Conservation (phyloP, 2,888 invertebrate species). For the Neoaliturus tenellus region DNA sequence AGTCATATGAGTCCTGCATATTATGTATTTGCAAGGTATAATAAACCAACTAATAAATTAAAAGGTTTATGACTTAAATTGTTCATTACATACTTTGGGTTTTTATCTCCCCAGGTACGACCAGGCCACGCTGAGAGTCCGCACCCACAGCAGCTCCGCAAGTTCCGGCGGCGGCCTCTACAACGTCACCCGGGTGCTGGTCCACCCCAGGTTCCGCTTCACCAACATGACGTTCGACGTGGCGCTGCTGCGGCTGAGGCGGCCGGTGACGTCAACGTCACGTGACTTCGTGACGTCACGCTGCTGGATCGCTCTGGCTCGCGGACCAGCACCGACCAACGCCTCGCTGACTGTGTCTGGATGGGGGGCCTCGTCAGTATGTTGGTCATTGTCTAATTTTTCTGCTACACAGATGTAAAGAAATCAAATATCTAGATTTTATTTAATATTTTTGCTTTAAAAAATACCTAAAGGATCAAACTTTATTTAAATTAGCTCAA, state of each 20-base stretch:
- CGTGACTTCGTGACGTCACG: neutral
- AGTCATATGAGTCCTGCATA: no score
- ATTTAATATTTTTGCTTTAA: no score
- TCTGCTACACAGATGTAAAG: no score
- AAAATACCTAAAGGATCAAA: no score
- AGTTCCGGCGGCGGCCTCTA: neutral
- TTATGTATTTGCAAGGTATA: no score
- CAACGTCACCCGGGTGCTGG: neutral
- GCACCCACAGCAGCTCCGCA: neutral
- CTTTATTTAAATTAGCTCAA: no score
- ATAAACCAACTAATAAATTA: no score
- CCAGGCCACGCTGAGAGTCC: neutral
- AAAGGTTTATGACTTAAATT: no score
- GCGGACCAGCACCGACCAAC: neutral
- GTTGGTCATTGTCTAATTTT: no score
- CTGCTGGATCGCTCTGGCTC: neutral
- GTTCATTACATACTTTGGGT: no score
- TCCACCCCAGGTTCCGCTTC: constrained; percentile 44
- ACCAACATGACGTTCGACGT: constrained; percentile 33
- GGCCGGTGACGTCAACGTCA: neutral
- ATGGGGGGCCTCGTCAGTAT: constrained; percentile 17
- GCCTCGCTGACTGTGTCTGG: neutral
- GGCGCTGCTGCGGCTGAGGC: constrained; percentile 6
- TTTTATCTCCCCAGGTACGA: no score
- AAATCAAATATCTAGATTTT: no score